Evolutionary conservation across 1,140 invertebrate species (phyloP).

Genomic region (Dendroctonus ponderosae): DNA sequence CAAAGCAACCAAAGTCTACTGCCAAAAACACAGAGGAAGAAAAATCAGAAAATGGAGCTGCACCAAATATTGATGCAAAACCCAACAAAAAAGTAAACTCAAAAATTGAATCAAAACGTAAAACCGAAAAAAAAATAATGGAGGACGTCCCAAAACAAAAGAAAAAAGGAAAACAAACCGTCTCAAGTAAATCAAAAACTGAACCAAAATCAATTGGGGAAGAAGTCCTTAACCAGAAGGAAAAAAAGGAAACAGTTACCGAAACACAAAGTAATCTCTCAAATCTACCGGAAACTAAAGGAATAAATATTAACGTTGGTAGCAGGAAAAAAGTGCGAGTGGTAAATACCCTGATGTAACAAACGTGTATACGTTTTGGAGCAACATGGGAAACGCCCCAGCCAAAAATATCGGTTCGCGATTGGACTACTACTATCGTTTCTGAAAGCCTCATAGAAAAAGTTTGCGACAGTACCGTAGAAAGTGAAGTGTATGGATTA

Average conservation of each 20-base stretch:
- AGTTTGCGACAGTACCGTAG: conserved; percentile 79
- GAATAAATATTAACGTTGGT: conserved; percentile 57
- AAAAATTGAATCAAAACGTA: no score
- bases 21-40: no score
- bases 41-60: no score
- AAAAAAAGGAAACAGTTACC: conserved; percentile 1
- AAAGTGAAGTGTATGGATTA: conserved; percentile 74
- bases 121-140: no score
- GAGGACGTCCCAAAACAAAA: no score
- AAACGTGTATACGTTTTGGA: conserved; percentile 93
- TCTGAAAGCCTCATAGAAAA: conserved; percentile 74
- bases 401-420: conserved; percentile 94
- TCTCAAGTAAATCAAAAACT: no score
- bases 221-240: no score
- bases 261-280: conserved; percentile 17
- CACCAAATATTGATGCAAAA: no score
- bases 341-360: conserved; percentile 82
- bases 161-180: no score
- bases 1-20: no score
- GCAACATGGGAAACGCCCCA: conserved; percentile 81
- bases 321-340: conserved; percentile 62
- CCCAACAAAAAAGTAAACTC: no score
- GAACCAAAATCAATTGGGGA: no score
- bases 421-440: conserved; percentile 91
- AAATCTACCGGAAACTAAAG: conserved; percentile 36